A percentile compares a stretch with the other conserved stretches of the same genome.
These are phyloP conservation scores for Frankliniella fusca DNA, from an alignment of 2,888 invertebrate species.

Conservation along the genomic window DNA sequence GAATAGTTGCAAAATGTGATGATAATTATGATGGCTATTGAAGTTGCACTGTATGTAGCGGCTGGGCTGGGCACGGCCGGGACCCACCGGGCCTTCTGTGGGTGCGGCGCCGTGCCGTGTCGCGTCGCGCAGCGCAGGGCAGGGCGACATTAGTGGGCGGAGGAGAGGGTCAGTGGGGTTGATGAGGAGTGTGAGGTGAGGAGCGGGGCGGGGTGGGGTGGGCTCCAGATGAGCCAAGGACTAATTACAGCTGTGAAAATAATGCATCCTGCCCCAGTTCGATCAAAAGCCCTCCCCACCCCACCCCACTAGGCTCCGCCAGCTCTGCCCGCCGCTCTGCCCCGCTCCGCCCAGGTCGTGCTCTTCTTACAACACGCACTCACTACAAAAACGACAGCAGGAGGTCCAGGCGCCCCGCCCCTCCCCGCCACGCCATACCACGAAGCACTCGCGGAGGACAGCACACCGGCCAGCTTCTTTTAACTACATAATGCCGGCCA, in stretches of 20 bases:
- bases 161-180: background rate
- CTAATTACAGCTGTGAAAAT: background rate
- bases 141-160: no score
- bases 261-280: background rate
- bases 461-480: background rate
- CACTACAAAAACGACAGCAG: background rate
- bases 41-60: no score
- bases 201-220: background rate
- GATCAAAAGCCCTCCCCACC: background rate
- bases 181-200: background rate
- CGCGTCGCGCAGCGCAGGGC: no score
- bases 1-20: no score
- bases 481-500: background rate
- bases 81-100: no score
- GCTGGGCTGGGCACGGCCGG: no score
- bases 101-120: no score
- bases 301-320: background rate
- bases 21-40: no score
- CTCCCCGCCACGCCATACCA: no score
- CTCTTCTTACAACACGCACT: background rate
- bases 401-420: no score
- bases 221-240: background rate
- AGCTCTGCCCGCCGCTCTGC: background rate
- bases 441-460: background rate
- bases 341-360: no score